Evolutionary conservation across 64 coral and sea anemone species (phyloP).

Genomic region (Platygyra sinensis): DNA sequence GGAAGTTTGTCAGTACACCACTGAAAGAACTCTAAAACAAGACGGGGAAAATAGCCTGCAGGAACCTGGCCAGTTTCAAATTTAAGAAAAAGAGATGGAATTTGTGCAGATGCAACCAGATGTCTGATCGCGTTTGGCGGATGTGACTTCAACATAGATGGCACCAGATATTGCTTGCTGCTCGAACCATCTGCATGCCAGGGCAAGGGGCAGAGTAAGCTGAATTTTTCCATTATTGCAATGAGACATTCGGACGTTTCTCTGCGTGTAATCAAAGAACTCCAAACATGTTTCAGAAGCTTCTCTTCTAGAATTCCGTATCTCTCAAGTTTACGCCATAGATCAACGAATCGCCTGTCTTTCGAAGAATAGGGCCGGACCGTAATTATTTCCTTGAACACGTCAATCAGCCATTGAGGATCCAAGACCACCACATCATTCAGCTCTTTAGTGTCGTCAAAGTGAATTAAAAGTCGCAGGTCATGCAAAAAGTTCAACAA

Average conservation of each 20-base stretch:
- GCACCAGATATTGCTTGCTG: neutral
- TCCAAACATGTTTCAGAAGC: conserved; percentile 43
- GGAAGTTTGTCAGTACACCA: neutral
- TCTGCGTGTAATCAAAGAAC: neutral
- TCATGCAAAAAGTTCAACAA: conserved; percentile 24
- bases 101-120: neutral
- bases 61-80: neutral
- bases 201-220: neutral
- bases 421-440: neutral
- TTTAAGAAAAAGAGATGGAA: neutral
- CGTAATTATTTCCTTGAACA: neutral
- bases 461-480: neutral
- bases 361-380: neutral
- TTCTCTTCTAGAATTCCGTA: conserved; percentile 7
- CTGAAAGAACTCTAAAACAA: neutral
- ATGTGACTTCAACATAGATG: conserved; percentile 1
- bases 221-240: conserved; percentile 5
- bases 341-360: too few relatives aligned
- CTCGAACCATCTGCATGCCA: neutral
- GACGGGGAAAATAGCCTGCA: neutral
- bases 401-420: neutral
- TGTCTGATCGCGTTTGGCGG: neutral
- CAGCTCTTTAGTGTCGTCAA: neutral
- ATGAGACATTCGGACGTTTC: neutral
- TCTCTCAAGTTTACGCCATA: conserved; percentile 5